phyloP scores from a whole-genome alignment of 2,888 invertebrate species.

The Balanococcus diminutus region DNA sequence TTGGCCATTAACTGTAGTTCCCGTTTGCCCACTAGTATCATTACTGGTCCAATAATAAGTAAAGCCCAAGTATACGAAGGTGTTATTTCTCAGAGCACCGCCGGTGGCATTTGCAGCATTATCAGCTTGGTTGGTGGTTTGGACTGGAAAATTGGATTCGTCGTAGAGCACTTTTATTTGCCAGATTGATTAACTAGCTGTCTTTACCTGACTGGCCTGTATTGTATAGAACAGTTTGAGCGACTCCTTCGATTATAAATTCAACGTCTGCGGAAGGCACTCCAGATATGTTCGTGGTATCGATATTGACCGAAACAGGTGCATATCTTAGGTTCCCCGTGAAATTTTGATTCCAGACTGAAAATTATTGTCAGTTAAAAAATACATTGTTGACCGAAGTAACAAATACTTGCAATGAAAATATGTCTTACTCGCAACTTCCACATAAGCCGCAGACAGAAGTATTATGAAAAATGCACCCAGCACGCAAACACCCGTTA shows the following conservation, averaged over 20 bases:
- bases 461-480: too few relatives aligned
- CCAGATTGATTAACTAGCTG: neutral
- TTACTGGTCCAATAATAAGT: neutral
- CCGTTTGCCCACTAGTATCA: neutral
- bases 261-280: too few relatives aligned
- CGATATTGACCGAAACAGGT: neutral
- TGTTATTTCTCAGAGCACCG: neutral
- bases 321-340: neutral
- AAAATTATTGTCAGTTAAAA: too few relatives aligned
- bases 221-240: too few relatives aligned
- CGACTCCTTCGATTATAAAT: too few relatives aligned
- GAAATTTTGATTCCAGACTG: too few relatives aligned
- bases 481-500: too few relatives aligned
- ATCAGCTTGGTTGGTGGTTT: neutral
- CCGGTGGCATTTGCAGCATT: neutral
- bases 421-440: too few relatives aligned
- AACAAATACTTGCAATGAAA: too few relatives aligned
- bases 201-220: neutral
- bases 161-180: neutral
- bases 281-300: neutral
- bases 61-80: neutral
- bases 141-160: neutral
- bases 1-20: neutral
- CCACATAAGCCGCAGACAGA: too few relatives aligned
- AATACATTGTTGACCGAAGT: too few relatives aligned